Percentiles rank a stretch among this genome's conserved stretches.
phyloP scores from a whole-genome alignment of 2,888 invertebrate genomes.

The Mythimna impura region DNA sequence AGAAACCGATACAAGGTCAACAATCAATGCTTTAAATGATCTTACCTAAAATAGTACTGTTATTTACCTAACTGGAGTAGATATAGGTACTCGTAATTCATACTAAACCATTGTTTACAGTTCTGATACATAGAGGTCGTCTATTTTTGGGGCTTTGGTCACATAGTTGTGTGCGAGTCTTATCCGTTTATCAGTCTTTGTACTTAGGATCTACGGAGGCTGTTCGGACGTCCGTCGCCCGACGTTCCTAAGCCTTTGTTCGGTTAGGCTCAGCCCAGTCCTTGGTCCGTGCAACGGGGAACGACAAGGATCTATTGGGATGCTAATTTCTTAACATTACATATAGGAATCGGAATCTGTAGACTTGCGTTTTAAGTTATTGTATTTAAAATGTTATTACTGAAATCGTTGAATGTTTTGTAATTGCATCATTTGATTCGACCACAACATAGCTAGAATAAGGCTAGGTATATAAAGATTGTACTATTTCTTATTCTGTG shows the following conservation, averaged over 20 bases:
- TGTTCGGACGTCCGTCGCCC: slow-evolving; percentile 36
- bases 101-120: background rate
- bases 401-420: background rate
- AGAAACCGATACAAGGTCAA: too few species aligned
- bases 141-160: slow-evolving; percentile 19
- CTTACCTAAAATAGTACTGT: too few species aligned
- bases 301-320: slow-evolving; percentile 35
- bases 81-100: background rate
- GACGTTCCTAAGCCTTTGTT: slow-evolving; percentile 57
- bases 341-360: background rate
- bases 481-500: too few species aligned
- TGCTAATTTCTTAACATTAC: slow-evolving; percentile 42
- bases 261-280: slow-evolving; percentile 44
- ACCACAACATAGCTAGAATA: too few species aligned
- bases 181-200: slow-evolving; percentile 58
- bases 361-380: background rate
- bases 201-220: slow-evolving; percentile 46
- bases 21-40: too few species aligned
- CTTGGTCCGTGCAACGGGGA: slow-evolving; percentile 18
- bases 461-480: too few species aligned
- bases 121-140: slow-evolving; percentile 5
- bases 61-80: too few species aligned
- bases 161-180: slow-evolving; percentile 26
- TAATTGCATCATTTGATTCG: too few species aligned
- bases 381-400: background rate